These are phyloP conservation scores for Camelus bactrianus DNA, from an alignment of 2,113 vertebrate genomes.

Conservation along the genomic window DNA sequence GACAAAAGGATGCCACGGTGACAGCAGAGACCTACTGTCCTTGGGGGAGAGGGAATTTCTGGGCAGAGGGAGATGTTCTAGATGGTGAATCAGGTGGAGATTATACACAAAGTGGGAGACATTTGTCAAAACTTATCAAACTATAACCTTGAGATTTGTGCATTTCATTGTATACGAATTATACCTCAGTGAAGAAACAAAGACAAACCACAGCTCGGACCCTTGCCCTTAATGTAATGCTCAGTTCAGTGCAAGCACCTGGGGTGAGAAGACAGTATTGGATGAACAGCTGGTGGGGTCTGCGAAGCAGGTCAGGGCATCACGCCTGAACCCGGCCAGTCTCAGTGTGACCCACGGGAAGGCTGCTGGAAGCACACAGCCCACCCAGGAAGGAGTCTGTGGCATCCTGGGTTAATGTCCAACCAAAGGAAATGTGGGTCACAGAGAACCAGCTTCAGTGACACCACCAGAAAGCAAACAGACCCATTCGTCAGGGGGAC, in stretches of 20 bases:
- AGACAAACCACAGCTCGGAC: not conserved
- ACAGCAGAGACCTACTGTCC: not conserved
- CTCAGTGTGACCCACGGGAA: no score
- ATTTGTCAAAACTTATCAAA: not conserved
- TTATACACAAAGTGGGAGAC: not conserved
- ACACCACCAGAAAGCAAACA: not conserved
- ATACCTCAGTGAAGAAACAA: not conserved
- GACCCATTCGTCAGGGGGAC: not conserved
- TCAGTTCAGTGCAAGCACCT: not conserved
- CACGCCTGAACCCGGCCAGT: not conserved
- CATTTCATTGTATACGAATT: not conserved
- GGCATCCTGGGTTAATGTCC: not conserved
- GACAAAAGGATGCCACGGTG: not conserved
- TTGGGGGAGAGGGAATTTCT: not conserved
- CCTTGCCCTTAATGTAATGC: not conserved
- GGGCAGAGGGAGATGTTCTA: not conserved
- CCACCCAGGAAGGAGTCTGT: not conserved
- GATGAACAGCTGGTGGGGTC: not conserved
- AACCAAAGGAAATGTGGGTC: not conserved
- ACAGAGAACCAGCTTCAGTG: not conserved
- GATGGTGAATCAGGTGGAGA: not conserved
- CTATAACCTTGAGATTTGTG: not conserved
- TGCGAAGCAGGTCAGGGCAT: not conserved
- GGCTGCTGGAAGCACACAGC: not conserved
- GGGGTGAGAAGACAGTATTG: not conserved